Conservation (phyloP, 2,888 invertebrate genomes). For the Erpobdella octoculata region DNA sequence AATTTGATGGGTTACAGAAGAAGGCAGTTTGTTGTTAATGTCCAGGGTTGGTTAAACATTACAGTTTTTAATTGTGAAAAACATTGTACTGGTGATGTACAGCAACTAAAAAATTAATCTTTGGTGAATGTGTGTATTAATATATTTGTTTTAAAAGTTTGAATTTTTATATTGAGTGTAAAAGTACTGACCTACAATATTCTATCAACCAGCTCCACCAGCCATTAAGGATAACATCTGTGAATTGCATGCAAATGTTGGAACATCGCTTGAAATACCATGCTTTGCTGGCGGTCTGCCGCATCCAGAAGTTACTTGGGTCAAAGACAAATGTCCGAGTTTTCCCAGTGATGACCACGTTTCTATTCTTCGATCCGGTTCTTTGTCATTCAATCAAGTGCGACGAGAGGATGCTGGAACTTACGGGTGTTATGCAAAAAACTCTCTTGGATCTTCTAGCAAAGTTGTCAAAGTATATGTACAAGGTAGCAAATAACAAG, state of each 20-base stretch:
- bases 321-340: constrained; percentile 47
- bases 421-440: constrained; percentile 54
- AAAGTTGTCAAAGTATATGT: constrained; percentile 45
- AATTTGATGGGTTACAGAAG: constrained; percentile 47
- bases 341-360: background rate
- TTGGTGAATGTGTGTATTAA: background rate
- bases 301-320: constrained; percentile 46
- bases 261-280: constrained; percentile 47
- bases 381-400: constrained; percentile 33
- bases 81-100: too few relatives aligned
- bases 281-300: constrained; percentile 51
- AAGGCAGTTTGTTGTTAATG: constrained; percentile 44
- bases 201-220: constrained; percentile 47
- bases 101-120: too few relatives aligned
- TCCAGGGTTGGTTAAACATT: constrained; percentile 41
- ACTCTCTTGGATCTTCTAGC: constrained; percentile 52
- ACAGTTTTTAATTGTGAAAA: too few relatives aligned
- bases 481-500: constrained; percentile 41
- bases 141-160: constrained; percentile 1
- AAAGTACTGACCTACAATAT: too few relatives aligned
- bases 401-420: constrained; percentile 49
- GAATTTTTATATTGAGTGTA: too few relatives aligned
- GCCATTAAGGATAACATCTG: constrained; percentile 42
- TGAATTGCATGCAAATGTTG: constrained; percentile 48
- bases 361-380: constrained; percentile 34